Base-by-base conservation (phyloP, 2,888 invertebrate genomes). In the Acleris holmiana region DNA sequence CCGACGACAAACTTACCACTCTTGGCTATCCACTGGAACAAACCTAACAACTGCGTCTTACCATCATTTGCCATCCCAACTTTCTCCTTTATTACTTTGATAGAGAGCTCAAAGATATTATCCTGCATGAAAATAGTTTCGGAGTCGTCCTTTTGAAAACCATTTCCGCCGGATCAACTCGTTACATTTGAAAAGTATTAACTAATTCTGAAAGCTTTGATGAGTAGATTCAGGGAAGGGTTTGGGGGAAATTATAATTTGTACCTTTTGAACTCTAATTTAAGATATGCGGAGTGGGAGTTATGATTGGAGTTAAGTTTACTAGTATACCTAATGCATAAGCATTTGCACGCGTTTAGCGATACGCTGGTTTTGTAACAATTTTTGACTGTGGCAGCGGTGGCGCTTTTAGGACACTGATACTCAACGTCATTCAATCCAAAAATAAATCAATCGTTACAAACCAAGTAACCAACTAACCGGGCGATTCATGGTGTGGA, bases 1-100 rank as follows among this genome's bases (percentile, higher is more conserved):
- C 76, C 75, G 90, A 87, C 83, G 91, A 92, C 89, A 89, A 75
- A 85, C 91, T 89, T 88, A 91, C 78, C 70, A 70, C 65, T 71
- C 68, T 66, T 70, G 71, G 69, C 72, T 73, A 73, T 73, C 73
- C 67, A 69, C 69, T 62, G 58, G 51, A 63, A 58, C 50, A 35
- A 46, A 54, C 54, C 18, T 44, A 55, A n/a, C 49, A 49, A 56
- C 46, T 54, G 29, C 58, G 17, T 21, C 17, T 54, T 40, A 44
- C 59, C 55, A 48, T n/a, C 19, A 60, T 59, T 44, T 50, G 25
- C 29, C 49, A 44, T 41, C 29, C 13, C 46, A 55, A 49, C 29
- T 51, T 49, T 65, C 49, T 54, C 57, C 58, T 59, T 62, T 58
- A 67, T 53, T 48, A 58, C 19, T 46, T 41, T 18, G 19, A 25